These are phyloP conservation scores for Calameuta filiformis DNA, from an alignment of 2,888 invertebrate species.

Conservation along the genomic window DNA sequence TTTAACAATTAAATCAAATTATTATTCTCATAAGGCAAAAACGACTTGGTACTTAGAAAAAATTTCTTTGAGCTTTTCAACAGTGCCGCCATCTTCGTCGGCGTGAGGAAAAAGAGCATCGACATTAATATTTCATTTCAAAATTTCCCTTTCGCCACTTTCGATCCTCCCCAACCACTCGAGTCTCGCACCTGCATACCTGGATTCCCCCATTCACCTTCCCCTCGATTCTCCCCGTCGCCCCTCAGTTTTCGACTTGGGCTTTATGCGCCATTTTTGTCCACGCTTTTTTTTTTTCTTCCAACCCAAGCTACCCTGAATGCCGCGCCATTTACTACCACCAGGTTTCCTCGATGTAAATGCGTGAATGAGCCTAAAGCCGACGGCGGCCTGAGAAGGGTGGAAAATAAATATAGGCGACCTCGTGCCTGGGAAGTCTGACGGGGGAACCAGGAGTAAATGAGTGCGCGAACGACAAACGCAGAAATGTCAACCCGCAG, in stretches of 20 bases:
- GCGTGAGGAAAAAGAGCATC: slow-evolving; percentile 8
- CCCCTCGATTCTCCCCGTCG: not conserved
- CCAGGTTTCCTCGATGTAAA: not conserved
- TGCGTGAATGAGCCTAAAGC: not conserved
- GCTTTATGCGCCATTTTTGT: not conserved
- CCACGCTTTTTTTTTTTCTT: not conserved
- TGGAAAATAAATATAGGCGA: not conserved
- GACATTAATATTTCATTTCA: slow-evolving; percentile 18
- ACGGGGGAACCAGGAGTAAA: not conserved
- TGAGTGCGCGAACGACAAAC: not conserved
- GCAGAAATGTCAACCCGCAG: not conserved
- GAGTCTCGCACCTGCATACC: not conserved
- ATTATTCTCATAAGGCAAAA: slow-evolving; percentile 7
- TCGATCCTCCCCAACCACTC: not conserved
- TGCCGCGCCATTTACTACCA: not conserved
- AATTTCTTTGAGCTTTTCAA: not conserved
- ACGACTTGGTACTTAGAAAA: not conserved
- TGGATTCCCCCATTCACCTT: not conserved
- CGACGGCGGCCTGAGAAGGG: not conserved
- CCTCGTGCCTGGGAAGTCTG: not conserved
- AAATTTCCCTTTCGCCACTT: slow-evolving; percentile 13
- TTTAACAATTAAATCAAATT: slow-evolving; percentile 27
- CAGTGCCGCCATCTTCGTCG: not conserved
- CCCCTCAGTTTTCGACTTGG: not conserved
- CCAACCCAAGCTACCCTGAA: not conserved